phyloP scores from a whole-genome alignment of 1,140 invertebrate species.

The Popillia japonica region DNA sequence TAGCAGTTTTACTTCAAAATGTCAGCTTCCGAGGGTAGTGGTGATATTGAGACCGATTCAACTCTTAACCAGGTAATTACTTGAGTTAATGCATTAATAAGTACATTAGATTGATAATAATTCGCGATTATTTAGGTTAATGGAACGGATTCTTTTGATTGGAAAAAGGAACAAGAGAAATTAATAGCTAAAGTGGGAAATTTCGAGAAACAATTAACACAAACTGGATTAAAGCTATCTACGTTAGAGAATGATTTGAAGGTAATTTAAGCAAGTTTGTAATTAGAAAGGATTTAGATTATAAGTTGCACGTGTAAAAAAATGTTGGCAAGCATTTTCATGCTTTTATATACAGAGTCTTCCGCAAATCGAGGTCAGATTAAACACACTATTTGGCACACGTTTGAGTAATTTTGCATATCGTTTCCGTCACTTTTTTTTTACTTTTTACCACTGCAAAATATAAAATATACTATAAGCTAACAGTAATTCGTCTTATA shows the following conservation, averaged over 20 bases:
- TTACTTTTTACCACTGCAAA: neutral
- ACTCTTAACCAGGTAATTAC: constrained; percentile 3
- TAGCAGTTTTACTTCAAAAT: constrained; percentile 18
- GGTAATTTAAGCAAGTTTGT: neutral
- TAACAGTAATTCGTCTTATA: neutral
- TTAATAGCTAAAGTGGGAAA: neutral
- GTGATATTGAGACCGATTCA: neutral
- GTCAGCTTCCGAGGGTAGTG: constrained; percentile 20
- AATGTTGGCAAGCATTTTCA: neutral
- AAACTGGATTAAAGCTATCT: constrained; percentile 9
- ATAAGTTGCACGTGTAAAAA: neutral
- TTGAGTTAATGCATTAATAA: neutral
- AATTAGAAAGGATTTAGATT: neutral
- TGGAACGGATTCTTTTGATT: constrained; percentile 23
- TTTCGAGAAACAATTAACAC: constrained; percentile 22
- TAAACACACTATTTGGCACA: too few relatives aligned
- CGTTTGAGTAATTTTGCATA: neutral
- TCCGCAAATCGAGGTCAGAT: neutral
- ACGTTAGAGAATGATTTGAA: constrained; percentile 34
- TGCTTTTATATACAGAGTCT: neutral
- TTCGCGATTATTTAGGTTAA: neutral
- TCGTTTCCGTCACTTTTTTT: neutral
- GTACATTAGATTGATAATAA: neutral
- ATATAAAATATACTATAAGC: neutral
- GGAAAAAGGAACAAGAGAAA: constrained; percentile 34